Conservation (phyloP, 2,888 invertebrate species). For the Trissoscelio sp. region DNA sequence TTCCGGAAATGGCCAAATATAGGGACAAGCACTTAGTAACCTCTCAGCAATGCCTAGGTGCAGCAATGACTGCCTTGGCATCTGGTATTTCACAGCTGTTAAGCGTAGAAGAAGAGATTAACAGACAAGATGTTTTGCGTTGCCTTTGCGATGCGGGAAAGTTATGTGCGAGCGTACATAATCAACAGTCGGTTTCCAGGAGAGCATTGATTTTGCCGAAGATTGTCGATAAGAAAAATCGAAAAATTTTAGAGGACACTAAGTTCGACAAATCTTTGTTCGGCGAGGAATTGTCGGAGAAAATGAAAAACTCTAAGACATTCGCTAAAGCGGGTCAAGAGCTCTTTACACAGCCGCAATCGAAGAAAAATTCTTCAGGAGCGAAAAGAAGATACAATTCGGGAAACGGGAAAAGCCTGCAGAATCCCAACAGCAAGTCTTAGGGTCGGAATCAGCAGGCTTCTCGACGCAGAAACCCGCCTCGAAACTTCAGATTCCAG, state of each 20-base stretch:
- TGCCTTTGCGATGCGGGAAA: constrained; percentile 38
- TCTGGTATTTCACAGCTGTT: constrained; percentile 19
- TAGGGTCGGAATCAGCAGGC: constrained; percentile 38
- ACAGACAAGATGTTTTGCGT: constrained; percentile 15
- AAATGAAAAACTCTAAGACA: constrained; percentile 39
- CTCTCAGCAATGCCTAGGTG: constrained; percentile 37
- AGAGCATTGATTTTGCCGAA: constrained; percentile 52
- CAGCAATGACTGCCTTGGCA: constrained; percentile 49
- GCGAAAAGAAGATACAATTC: background rate
- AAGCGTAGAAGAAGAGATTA: background rate
- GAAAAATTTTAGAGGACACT: constrained; percentile 40
- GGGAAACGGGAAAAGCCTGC: constrained; percentile 55
- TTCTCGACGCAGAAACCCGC: constrained; percentile 8
- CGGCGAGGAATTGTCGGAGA: constrained; percentile 33
- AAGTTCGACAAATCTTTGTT: constrained; percentile 46
- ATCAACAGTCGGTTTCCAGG: constrained; percentile 41
- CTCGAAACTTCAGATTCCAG: constrained; percentile 4
- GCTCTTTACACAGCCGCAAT: constrained; percentile 6
- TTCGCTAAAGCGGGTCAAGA: constrained; percentile 50
- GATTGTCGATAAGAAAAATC: constrained; percentile 25
- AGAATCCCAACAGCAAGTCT: constrained; percentile 1
- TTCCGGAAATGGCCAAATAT: constrained; percentile 47
- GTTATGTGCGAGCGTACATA: constrained; percentile 22
- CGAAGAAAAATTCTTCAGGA: background rate
- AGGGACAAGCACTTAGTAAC: constrained; percentile 53